Percentiles rank a stretch among this genome's conserved stretches.
Evolutionary conservation across 1,140 invertebrate species (phyloP).

Genomic region (Drosophila setifemur): DNA sequence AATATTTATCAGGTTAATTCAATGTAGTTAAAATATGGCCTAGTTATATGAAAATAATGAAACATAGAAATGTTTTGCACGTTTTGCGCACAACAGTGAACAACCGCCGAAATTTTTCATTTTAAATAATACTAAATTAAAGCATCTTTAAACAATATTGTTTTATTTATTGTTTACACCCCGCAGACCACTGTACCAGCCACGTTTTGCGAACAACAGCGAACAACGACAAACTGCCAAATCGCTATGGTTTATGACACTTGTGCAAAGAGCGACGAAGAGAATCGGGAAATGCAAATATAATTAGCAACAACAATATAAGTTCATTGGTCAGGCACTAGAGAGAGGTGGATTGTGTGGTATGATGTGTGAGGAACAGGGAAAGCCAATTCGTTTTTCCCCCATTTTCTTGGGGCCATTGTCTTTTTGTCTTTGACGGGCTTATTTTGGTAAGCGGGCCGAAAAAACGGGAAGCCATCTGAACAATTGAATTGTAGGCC

Average conservation of each 20-base stretch:
- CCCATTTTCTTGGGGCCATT: conserved; percentile 1
- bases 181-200: conserved; percentile 16
- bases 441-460: conserved; percentile 12
- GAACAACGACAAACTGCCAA: conserved; percentile 7
- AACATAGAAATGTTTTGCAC: too few species aligned
- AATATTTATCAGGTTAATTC: too few species aligned
- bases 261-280: conserved; percentile 37
- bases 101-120: too few species aligned
- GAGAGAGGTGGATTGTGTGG: background rate
- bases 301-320: conserved; percentile 67
- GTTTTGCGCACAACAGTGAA: too few species aligned
- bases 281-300: conserved; percentile 60
- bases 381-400: background rate
- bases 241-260: conserved; percentile 44
- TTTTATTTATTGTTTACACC: too few species aligned
- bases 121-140: too few species aligned
- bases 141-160: too few species aligned
- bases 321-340: conserved; percentile 60
- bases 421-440: conserved; percentile 1
- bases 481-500: conserved; percentile 2
- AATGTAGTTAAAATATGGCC: too few species aligned
- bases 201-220: conserved; percentile 2
- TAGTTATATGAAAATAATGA: too few species aligned
- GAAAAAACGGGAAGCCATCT: conserved; percentile 9
- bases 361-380: background rate